Base-by-base conservation (phyloP, 2,113 vertebrate species). In the Cettia cetti region DNA sequence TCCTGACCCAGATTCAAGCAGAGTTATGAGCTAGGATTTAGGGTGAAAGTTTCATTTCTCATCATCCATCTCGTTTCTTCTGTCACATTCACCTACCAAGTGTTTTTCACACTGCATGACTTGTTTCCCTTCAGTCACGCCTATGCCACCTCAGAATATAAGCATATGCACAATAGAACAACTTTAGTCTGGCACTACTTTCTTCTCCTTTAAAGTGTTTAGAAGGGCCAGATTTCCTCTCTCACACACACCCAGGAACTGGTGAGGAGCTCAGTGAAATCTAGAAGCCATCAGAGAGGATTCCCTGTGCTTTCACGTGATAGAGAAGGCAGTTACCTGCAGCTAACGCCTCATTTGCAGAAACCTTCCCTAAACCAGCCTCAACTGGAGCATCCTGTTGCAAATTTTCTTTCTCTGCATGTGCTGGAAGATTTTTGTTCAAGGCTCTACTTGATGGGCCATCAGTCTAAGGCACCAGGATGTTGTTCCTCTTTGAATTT, bases 101-200 rank as follows among this genome's bases (percentile, higher is more conserved):
- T 81, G 88, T 60, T 95, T 86, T 94, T 93, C 92, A 93, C 80
- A 39, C 68, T 75, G 68, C 52, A 53, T 59, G 80, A 47, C 85
- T 94, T 71, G 76, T 91, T 96, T 70, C 56, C 82, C 64, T 81
- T 84, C 59, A 88, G 82, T 92, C 88, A 82, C 1, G 24, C 82
- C 71, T 81, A 52, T 86, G 71, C 44, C 64, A 75, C 26, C 84
- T 88, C 52, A 83, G 76, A 93, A 78, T 35, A 45, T 15, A 88
- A 94, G 64, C 68, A 70, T 74, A 90, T 78, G 60, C 53, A 85
- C 94, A 94, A 94, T 86, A 82, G 91, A 81, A 97, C 75, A 90
- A 68, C 82, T 86, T 94, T 2, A 86, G 89, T 81, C 86, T 95
- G 72, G 30, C 80, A 75, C 76, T 70, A 17, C 71, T 92, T 94